Evolutionary conservation across 2,113 vertebrate genomes (phyloP).

Genomic region (Mobula birostris): DNA sequence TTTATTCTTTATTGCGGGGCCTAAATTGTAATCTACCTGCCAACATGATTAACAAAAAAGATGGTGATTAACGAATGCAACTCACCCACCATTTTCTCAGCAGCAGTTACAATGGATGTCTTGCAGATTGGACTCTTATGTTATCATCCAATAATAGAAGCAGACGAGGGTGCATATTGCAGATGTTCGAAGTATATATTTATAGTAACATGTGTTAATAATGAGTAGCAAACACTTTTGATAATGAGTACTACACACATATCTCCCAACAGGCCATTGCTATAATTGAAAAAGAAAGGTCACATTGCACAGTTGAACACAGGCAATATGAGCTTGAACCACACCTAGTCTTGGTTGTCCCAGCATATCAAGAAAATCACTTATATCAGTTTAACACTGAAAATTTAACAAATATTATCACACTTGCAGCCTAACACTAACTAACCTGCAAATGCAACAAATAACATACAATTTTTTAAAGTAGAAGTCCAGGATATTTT

Average conservation of each 20-base stretch:
- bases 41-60: no score
- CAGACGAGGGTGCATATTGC: not conserved
- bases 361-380: not conserved
- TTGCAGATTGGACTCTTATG: no score
- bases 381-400: not conserved
- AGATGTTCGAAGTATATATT: not conserved
- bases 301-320: not conserved
- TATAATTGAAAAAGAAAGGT: not conserved
- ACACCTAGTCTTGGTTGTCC: not conserved
- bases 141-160: not conserved
- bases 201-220: not conserved
- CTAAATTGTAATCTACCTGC: no score
- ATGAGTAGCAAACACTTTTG: not conserved
- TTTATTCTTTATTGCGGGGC: no score
- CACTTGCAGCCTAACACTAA: not conserved
- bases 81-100: no score
- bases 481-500: not conserved
- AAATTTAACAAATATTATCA: not conserved
- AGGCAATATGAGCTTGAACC: not conserved
- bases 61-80: no score
- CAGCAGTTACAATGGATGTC: no score
- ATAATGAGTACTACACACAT: no score
- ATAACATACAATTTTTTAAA: not conserved
- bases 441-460: not conserved
- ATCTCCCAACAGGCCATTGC: not conserved